Evolutionary conservation across 2,797 vertebrate genomes (phyloP).

Genomic region (Alca torda): DNA sequence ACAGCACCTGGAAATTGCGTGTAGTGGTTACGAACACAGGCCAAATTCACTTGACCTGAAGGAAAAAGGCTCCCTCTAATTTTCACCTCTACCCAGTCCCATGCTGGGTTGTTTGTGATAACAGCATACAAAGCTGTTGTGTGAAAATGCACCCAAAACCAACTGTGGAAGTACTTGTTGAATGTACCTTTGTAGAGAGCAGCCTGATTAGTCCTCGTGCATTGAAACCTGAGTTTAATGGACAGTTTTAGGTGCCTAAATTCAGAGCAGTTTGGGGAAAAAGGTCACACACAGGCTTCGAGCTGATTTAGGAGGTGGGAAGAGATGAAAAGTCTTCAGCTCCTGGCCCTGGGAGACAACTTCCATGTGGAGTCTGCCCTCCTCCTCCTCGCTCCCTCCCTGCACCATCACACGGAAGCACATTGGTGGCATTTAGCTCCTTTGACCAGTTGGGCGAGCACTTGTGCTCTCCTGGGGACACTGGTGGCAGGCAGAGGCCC

Average conservation of each 20-base stretch:
- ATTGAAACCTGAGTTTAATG: neutral
- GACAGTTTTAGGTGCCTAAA: neutral
- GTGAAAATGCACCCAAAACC: neutral
- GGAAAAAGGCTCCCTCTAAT: neutral
- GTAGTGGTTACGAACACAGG: neutral
- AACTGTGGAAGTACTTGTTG: neutral
- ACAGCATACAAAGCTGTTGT: neutral
- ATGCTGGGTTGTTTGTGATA: accelerated
- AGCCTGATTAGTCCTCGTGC: neutral
- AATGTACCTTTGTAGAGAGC: neutral
- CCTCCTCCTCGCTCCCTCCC: accelerated
- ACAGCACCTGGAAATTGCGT: neutral
- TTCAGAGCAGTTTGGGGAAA: neutral
- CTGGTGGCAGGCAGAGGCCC: neutral
- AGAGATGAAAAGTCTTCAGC: neutral
- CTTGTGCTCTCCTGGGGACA: neutral
- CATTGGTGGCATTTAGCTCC: neutral
- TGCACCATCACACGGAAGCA: accelerated
- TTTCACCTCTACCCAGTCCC: neutral
- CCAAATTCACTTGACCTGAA: neutral
- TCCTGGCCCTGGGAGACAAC: neutral
- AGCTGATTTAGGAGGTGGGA: neutral
- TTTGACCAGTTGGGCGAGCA: accelerated
- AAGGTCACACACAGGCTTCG: accelerated
- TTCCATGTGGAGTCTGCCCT: neutral